Percentiles rank a stretch among this genome's conserved stretches.
These are phyloP conservation scores for Liolophura sinensis DNA, from an alignment of 1,140 invertebrate genomes.

Conservation along the genomic window DNA sequence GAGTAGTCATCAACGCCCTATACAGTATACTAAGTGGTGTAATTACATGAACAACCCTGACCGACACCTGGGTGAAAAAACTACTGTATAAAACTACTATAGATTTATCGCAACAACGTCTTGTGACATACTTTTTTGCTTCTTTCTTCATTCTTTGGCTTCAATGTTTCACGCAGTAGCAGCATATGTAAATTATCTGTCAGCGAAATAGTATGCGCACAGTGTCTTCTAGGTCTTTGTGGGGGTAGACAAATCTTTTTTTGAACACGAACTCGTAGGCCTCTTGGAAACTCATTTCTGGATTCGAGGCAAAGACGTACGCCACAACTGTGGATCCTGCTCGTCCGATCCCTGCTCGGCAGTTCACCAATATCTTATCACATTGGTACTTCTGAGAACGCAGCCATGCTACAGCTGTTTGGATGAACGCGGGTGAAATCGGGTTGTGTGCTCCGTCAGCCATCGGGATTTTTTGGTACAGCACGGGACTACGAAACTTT, in stretches of 20 bases:
- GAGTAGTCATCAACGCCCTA: no score
- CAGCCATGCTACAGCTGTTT: slow-evolving; percentile 23
- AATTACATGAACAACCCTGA: no score
- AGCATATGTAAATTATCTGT: background rate
- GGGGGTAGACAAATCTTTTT: slow-evolving; percentile 25
- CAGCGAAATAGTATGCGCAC: slow-evolving; percentile 19
- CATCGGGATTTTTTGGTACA: slow-evolving; percentile 25
- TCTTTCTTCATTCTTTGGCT: no score
- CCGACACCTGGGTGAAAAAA: no score
- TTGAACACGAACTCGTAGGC: slow-evolving; percentile 23
- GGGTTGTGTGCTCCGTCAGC: slow-evolving; percentile 10
- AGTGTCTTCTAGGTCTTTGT: slow-evolving; percentile 22
- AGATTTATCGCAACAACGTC: no score
- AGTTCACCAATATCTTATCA: slow-evolving; percentile 23
- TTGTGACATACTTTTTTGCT: no score
- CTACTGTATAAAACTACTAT: no score
- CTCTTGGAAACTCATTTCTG: slow-evolving; percentile 16
- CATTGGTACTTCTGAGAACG: slow-evolving; percentile 1
- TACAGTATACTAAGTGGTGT: no score
- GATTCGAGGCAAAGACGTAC: slow-evolving; percentile 24
- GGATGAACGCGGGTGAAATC: slow-evolving; percentile 10
- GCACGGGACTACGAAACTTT: slow-evolving; percentile 10
- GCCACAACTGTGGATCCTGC: slow-evolving; percentile 26
- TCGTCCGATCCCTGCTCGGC: slow-evolving; percentile 25
- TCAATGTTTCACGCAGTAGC: background rate